A percentile compares a stretch with the other conserved stretches of the same genome.
phyloP scores from a whole-genome alignment of 2,113 vertebrate species.

The Paraplagusia blochii region DNA sequence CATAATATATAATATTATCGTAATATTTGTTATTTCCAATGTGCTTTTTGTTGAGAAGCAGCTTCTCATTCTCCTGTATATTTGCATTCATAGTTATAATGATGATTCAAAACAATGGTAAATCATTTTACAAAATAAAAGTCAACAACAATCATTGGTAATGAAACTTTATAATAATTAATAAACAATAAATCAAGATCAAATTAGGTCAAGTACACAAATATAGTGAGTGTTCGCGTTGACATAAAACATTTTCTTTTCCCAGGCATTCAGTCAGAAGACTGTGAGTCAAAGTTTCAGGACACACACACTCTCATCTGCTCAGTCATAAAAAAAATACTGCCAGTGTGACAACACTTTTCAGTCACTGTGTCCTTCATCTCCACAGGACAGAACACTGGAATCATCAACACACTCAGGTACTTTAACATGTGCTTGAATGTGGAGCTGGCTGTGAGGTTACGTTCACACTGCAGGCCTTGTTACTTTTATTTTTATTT shows the following conservation, averaged over 20 bases:
- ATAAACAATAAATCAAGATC: constrained; percentile 45
- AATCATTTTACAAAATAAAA: constrained; percentile 69
- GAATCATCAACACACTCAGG: constrained; percentile 47
- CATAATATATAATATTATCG: no score
- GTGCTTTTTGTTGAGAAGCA: no score
- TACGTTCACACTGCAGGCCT: no score
- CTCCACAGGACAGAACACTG: constrained; percentile 47
- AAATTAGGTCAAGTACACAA: constrained; percentile 59
- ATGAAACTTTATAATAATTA: constrained; percentile 45
- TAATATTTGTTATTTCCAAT: no score
- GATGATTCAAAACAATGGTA: constrained; percentile 34
- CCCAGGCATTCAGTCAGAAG: constrained; percentile 32
- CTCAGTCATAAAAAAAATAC: constrained; percentile 30
- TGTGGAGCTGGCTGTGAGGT: no score
- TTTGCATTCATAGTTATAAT: no score
- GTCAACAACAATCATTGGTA: constrained; percentile 54
- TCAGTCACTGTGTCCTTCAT: constrained; percentile 38
- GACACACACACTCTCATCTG: constrained; percentile 52
- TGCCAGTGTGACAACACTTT: constrained; percentile 37
- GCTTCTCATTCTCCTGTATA: no score
- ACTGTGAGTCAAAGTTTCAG: constrained; percentile 43
- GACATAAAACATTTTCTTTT: constrained; percentile 21
- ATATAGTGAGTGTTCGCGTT: constrained; percentile 54
- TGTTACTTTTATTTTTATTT: no score
- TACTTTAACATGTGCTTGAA: not conserved